phyloP scores from a whole-genome alignment of 2,113 vertebrate genomes.

The Pantherophis guttatus region DNA sequence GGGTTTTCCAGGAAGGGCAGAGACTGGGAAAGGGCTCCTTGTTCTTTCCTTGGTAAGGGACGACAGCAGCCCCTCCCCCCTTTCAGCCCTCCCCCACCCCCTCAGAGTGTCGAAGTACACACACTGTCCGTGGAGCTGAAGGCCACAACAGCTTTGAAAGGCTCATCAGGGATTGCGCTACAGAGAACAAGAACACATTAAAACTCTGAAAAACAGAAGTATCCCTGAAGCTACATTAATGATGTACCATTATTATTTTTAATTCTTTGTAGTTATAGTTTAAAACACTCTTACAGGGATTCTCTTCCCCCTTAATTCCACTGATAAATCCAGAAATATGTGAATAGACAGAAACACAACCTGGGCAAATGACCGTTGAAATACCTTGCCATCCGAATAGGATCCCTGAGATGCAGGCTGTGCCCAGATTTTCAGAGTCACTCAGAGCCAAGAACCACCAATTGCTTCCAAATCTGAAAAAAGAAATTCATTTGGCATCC shows the following conservation, averaged over 20 bases:
- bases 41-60: neutral
- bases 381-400: fast-evolving
- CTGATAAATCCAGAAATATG: neutral
- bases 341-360: neutral
- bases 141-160: neutral
- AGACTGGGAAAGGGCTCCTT: neutral
- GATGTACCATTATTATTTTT: neutral
- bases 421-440: neutral
- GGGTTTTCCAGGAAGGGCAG: neutral
- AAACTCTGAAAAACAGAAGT: neutral
- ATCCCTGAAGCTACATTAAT: neutral
- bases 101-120: neutral
- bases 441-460: neutral
- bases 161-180: neutral
- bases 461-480: neutral
- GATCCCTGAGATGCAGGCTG: neutral
- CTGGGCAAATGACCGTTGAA: neutral
- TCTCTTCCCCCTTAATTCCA: neutral
- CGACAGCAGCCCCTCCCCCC: fast-evolving
- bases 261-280: neutral
- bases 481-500: neutral
- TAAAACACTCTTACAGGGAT: neutral
- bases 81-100: neutral
- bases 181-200: neutral
- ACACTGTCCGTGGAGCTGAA: neutral